Conservation (phyloP, 2,797 vertebrate species). For the Pyrocephalus nanus region DNA sequence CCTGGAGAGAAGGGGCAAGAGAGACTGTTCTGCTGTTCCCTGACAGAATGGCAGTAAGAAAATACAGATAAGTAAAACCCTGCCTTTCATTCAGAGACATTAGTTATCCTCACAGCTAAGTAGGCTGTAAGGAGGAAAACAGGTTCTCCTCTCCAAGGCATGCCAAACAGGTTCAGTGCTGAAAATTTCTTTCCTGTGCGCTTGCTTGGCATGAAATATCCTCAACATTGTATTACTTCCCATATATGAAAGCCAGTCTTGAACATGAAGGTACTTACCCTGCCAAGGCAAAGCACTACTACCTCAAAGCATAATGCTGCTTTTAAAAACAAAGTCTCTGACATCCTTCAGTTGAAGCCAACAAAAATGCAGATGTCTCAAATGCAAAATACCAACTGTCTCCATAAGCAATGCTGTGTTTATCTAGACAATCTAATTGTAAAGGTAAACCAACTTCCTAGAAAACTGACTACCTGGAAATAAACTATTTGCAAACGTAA, state of each 20-base stretch:
- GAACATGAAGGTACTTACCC: not conserved
- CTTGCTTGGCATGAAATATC: not conserved
- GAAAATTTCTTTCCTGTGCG: not conserved
- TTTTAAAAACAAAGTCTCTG: not conserved
- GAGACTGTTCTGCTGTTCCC: not conserved
- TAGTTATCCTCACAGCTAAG: not conserved
- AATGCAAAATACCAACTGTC: not conserved
- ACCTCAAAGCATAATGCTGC: not conserved
- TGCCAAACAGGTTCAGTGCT: not conserved
- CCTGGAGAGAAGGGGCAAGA: not conserved
- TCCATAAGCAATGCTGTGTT: not conserved
- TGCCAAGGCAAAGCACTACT: not conserved
- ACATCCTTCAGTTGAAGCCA: not conserved
- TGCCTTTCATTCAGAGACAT: not conserved
- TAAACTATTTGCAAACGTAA: not conserved
- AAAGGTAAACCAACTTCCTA: not conserved
- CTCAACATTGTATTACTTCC: not conserved
- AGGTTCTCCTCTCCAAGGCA: not conserved
- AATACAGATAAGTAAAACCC: not conserved
- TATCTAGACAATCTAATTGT: not conserved
- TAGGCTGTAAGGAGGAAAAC: not conserved
- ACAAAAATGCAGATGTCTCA: not conserved
- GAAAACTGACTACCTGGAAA: not conserved
- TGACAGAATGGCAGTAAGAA: not conserved
- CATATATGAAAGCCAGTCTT: not conserved